Evolutionary conservation across 2,888 invertebrate genomes (phyloP), one percentile per base, ranked within the genome.

Genomic region (Euzophera pinguis): DNA sequence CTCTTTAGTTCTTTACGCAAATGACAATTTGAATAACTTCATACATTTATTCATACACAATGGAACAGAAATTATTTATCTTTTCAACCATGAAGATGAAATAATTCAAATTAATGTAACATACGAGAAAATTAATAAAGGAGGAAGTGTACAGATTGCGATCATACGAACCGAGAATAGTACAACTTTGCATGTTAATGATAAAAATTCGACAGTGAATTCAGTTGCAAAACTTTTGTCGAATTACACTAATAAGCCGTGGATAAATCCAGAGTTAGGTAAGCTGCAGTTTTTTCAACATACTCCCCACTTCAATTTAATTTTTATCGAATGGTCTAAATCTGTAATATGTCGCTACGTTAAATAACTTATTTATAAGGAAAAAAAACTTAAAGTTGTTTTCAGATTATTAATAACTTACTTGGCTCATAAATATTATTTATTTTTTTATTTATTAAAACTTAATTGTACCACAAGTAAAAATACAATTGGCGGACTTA

Each of bases 11-110:
- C 87, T 98, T 6, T 98, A 98, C 73, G 96, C 97, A 32, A 97
- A 98, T 73, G 98, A 98, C 79, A 95, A 98, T 78, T 90, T 96
- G 55, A 98, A 98, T 75, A 98, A 98, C 81, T 98, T 98, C 78
- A 94, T 97, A 49, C 98, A 98, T 79, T 84, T 98, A 27, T 96
- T 96, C 79, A 93, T 97, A 57, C 93, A 94, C 60, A 94, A 94
- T 57, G 95, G 95, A 10, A 94, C 94, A 7, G 93, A 94, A 83
- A 94, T 97, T 17, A 94, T 96, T 41, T 97, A 96, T 71, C 86
- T 96, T 2, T 97, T 96, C 79, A 98, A 98, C 76, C 92, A 95
- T 60, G 95, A 93, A 60, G 93, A 95, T 67, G 94, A 94, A 83
- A 96, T 96, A 62, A 92, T 94, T 62, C 95, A 95, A 78, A 92